Evolutionary conservation across 2,888 invertebrate species (phyloP).

Genomic region (Cephalotes varians): DNA sequence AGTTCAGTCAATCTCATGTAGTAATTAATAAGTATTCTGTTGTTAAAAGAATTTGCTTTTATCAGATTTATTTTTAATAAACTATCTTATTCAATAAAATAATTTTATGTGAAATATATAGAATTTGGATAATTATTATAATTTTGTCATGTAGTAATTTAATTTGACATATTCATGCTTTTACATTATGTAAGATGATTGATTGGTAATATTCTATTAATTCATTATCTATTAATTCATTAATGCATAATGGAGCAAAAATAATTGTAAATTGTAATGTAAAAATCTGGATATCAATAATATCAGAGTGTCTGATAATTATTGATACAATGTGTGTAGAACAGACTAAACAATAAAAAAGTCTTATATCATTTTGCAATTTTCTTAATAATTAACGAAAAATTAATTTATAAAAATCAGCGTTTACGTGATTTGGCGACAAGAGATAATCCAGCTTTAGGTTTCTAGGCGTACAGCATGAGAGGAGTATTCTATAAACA

Average conservation of each 20-base stretch:
- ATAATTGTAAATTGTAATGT: slow-evolving; percentile 1
- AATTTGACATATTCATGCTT: slow-evolving; percentile 9
- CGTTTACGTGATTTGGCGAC: too few species aligned
- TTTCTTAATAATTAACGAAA: too few species aligned
- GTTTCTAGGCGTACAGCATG: too few species aligned
- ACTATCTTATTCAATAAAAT: not conserved
- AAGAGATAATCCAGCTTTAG: too few species aligned
- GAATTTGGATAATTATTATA: slow-evolving; percentile 21
- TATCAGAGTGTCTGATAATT: too few species aligned
- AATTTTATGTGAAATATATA: not conserved
- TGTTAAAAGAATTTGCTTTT: slow-evolving; percentile 56
- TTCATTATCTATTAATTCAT: slow-evolving; percentile 12
- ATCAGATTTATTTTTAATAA: slow-evolving; percentile 7
- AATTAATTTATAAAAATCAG: too few species aligned
- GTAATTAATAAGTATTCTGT: slow-evolving; percentile 44
- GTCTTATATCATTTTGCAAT: too few species aligned
- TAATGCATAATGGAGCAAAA: slow-evolving; percentile 21
- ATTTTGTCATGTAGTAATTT: slow-evolving; percentile 8
- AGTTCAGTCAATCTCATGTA: slow-evolving; percentile 1
- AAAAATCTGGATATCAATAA: too few species aligned
- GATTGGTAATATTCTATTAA: not conserved
- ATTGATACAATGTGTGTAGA: too few species aligned
- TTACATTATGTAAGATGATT: not conserved
- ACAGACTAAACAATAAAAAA: too few species aligned
- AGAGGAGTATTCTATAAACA: too few species aligned